Evolutionary conservation across 2,797 vertebrate genomes (phyloP).

Genomic region (Urophycis tenuis): DNA sequence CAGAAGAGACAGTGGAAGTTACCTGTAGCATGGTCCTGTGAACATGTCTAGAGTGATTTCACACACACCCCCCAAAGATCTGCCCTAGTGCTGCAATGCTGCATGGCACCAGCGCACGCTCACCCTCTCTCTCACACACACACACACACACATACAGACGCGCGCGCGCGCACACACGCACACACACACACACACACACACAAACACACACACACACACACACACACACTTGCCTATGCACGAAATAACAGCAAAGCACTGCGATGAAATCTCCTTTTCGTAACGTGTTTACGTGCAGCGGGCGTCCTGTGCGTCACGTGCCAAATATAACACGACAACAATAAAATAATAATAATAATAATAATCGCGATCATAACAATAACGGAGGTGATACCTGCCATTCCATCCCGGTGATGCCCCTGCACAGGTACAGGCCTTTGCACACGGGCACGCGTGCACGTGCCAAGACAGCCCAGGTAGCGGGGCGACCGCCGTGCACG

Average conservation of each 20-base stretch:
- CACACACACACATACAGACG: background rate
- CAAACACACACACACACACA: no score
- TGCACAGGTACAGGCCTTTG: background rate
- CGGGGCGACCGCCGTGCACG: background rate
- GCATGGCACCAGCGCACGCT: constrained; percentile 20
- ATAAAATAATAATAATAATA: no score
- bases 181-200: no score
- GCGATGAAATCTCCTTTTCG: background rate
- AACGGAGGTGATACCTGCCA: no score
- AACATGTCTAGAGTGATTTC: constrained; percentile 11
- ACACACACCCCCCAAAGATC: constrained; percentile 28
- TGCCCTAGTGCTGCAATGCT: constrained; percentile 33
- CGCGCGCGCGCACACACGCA: no score
- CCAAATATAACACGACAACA: background rate
- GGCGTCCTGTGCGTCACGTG: background rate
- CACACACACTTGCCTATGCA: no score
- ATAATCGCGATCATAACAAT: no score
- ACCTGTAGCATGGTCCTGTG: background rate
- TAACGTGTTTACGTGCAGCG: background rate
- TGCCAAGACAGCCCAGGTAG: constrained; percentile 9
- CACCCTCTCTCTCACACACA: constrained; percentile 2
- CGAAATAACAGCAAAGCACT: background rate
- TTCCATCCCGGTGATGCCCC: background rate
- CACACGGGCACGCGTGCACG: background rate
- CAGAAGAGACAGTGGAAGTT: background rate